Percentiles rank a stretch among this genome's conserved stretches.
phyloP scores from a whole-genome alignment of 37 sponge, comb jelly and placozoan genomes.

The Cliona cf. orientalis region DNA sequence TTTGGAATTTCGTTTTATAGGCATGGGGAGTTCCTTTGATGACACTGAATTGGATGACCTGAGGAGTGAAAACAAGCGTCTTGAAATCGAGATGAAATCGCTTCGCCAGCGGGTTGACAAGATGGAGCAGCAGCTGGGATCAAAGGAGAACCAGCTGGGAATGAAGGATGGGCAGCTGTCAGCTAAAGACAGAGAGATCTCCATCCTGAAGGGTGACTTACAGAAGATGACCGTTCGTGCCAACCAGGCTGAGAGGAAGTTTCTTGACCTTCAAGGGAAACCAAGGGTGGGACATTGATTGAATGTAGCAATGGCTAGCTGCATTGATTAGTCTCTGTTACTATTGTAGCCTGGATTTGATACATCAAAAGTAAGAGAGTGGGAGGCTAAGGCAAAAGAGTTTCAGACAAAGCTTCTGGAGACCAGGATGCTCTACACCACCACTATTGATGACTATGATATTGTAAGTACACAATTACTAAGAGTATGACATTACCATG shows the following conservation, averaged over 20 bases:
- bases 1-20: no score
- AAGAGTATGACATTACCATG: background rate
- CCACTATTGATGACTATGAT: conserved; percentile 71
- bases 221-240: conserved; percentile 20
- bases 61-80: background rate
- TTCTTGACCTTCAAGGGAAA: background rate
- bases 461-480: conserved; percentile 46
- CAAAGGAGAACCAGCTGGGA: conserved; percentile 1
- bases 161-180: background rate
- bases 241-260: conserved; percentile 11
- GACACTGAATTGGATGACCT: background rate
- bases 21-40: no score
- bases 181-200: background rate
- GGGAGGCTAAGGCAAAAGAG: conserved; percentile 8
- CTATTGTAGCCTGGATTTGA: no score
- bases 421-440: conserved; percentile 79
- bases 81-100: background rate
- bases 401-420: conserved; percentile 68
- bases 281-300: background rate
- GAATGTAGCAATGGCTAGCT: background rate
- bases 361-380: background rate
- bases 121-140: conserved; percentile 2
- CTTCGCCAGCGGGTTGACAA: background rate
- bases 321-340: no score
- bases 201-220: background rate